A percentile compares a stretch with the other conserved stretches of the same genome.
phyloP scores from a whole-genome alignment of 2,113 vertebrate genomes.

The Synchiropus splendidus region DNA sequence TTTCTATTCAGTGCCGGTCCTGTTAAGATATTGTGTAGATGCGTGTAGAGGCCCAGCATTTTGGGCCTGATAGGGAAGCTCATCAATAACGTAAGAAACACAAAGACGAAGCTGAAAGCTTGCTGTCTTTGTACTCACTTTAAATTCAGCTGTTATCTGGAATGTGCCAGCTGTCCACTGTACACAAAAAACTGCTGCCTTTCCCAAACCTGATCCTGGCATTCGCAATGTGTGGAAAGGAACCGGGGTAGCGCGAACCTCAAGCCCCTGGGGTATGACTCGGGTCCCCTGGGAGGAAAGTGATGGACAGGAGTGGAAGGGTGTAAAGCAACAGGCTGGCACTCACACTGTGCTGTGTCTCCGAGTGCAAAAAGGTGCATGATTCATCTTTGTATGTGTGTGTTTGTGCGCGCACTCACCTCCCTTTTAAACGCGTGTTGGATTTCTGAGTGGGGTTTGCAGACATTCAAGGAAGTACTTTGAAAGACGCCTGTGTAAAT shows the following conservation, averaged over 20 bases:
- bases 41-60: conserved; percentile 52
- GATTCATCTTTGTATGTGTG: conserved; percentile 12
- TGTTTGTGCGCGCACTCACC: conserved; percentile 13
- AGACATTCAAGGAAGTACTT: conserved; percentile 37
- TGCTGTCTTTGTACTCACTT: conserved; percentile 57
- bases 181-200: conserved; percentile 61
- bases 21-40: conserved; percentile 48
- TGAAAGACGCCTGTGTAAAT: conserved; percentile 46
- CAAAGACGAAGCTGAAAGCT: conserved; percentile 44
- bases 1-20: conserved; percentile 30
- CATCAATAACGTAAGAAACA: conserved; percentile 45
- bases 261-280: conserved; percentile 32
- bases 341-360: conserved; percentile 43
- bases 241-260: conserved; percentile 28
- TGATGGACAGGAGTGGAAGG: conserved; percentile 53
- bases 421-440: conserved; percentile 27
- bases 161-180: conserved; percentile 70
- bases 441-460: conserved; percentile 25
- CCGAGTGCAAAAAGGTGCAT: conserved; percentile 32
- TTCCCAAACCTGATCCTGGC: conserved; percentile 59
- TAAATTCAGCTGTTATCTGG: conserved; percentile 71
- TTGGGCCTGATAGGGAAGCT: conserved; percentile 53
- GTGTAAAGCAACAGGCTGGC: conserved; percentile 59
- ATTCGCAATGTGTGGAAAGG: conserved; percentile 47
- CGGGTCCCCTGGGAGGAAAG: conserved; percentile 44